Conservation (phyloP, 1,140 invertebrate genomes). For the Drosophila lowei region DNA sequence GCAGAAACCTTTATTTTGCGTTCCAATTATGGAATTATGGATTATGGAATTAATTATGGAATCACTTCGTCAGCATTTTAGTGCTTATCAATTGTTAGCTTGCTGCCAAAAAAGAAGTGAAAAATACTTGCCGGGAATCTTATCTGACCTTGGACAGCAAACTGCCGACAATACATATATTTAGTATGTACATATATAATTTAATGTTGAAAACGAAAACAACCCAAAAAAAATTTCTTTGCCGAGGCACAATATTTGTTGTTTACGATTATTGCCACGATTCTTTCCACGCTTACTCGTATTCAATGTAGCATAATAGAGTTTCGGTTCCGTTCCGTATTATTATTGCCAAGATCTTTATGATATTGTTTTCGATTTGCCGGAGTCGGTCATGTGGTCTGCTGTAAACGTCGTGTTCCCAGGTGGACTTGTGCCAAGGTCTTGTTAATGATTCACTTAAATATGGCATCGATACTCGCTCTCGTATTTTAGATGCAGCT, state of each 20-base stretch:
- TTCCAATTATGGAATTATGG: conserved; percentile 42
- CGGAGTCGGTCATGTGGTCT: conserved; percentile 41
- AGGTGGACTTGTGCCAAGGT: conserved; percentile 25
- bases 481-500: conserved; percentile 38
- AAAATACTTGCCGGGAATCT: conserved; percentile 35
- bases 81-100: conserved; percentile 41
- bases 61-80: conserved; percentile 26
- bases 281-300: conserved; percentile 6
- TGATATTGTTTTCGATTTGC: conserved; percentile 66
- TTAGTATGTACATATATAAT: too few relatives aligned
- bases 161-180: not conserved
- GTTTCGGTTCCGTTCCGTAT: too few relatives aligned
- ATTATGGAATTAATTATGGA: conserved; percentile 43
- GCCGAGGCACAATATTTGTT: conserved; percentile 27
- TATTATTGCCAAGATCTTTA: conserved; percentile 32
- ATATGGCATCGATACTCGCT: conserved; percentile 27
- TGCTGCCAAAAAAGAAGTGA: conserved; percentile 12
- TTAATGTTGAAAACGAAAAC: conserved; percentile 40
- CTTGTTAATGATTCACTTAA: conserved; percentile 66
- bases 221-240: conserved; percentile 29
- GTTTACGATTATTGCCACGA: conserved; percentile 56
- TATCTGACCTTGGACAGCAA: conserved; percentile 51
- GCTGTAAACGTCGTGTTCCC: conserved; percentile 52
- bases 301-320: not conserved
- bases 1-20: conserved; percentile 20